phyloP scores from a whole-genome alignment of 2,888 invertebrate genomes.

The Phytoseiulus persimilis region DNA sequence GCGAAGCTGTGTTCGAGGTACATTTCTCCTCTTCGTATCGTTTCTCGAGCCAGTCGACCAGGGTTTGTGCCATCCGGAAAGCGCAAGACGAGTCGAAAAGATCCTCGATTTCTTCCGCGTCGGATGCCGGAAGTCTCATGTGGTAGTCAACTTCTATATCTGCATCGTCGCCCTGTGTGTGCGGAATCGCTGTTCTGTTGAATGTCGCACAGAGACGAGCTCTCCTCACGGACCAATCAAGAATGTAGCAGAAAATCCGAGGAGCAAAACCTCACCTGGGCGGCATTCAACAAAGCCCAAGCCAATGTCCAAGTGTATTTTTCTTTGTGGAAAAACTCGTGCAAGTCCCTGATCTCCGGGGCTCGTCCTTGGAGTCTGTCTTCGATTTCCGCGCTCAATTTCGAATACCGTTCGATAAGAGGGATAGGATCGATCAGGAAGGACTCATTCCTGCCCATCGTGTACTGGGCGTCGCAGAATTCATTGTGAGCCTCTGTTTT shows the following conservation, averaged over 20 bases:
- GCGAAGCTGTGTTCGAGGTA: constrained; percentile 6
- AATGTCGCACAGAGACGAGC: no score
- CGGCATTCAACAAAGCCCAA: constrained; percentile 19
- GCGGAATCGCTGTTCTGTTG: no score
- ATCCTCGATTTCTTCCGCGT: constrained; percentile 29
- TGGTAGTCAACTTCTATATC: constrained; percentile 5
- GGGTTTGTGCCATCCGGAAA: constrained; percentile 11
- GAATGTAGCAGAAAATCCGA: no score
- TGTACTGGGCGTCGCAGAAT: constrained; percentile 9
- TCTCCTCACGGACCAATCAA: no score
- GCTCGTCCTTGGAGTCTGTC: neutral
- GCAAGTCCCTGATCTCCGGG: neutral
- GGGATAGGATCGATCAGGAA: constrained; percentile 23
- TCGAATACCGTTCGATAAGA: constrained; percentile 13
- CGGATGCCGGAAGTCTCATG: constrained; percentile 19
- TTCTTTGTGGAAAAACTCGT: constrained; percentile 16
- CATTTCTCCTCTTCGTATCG: constrained; percentile 29
- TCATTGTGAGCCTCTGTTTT: neutral
- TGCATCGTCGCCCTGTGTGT: neutral
- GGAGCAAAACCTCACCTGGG: neutral
- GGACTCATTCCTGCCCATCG: constrained; percentile 28
- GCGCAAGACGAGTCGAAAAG: constrained; percentile 17
- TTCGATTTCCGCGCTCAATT: constrained; percentile 19
- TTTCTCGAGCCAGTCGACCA: constrained; percentile 24
- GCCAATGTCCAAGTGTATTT: constrained; percentile 23